phyloP scores from a whole-genome alignment of 2,888 invertebrate genomes.

The Troilus luridus region DNA sequence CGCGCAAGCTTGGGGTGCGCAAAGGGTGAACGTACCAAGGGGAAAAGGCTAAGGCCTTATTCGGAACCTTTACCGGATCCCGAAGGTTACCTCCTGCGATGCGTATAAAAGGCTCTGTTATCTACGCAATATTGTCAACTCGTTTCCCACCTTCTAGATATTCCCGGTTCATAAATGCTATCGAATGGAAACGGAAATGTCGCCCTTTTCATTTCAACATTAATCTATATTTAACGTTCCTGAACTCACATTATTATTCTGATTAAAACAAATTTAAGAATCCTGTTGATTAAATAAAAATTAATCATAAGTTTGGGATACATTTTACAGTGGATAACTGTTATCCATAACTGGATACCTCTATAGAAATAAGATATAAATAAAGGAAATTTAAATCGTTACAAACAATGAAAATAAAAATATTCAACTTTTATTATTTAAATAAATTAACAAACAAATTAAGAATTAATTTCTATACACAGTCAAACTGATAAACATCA shows the following conservation, averaged over 20 bases:
- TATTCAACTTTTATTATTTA: no score
- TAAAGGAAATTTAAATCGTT: no score
- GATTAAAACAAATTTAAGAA: no score
- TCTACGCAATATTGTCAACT: not conserved
- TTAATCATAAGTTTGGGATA: no score
- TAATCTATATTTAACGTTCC: not conserved
- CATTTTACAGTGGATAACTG: no score
- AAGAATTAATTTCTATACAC: no score
- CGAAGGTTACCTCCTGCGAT: slow-evolving; percentile 20
- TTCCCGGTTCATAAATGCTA: not conserved
- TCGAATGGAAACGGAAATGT: not conserved
- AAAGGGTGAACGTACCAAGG: slow-evolving; percentile 1
- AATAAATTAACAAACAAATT: no score
- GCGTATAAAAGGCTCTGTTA: slow-evolving; percentile 8
- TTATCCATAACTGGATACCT: no score
- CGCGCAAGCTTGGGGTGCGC: not conserved
- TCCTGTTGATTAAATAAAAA: no score
- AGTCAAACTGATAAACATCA: no score
- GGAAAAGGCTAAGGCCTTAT: slow-evolving; percentile 20
- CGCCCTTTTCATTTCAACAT: not conserved
- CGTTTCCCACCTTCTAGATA: not conserved
- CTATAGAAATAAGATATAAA: no score
- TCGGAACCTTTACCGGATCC: slow-evolving; percentile 4
- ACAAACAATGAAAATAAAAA: no score
- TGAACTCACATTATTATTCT: not conserved